These are phyloP conservation scores for Thymelicus lineola DNA, from an alignment of 2,888 invertebrate genomes.

Conservation along the genomic window DNA sequence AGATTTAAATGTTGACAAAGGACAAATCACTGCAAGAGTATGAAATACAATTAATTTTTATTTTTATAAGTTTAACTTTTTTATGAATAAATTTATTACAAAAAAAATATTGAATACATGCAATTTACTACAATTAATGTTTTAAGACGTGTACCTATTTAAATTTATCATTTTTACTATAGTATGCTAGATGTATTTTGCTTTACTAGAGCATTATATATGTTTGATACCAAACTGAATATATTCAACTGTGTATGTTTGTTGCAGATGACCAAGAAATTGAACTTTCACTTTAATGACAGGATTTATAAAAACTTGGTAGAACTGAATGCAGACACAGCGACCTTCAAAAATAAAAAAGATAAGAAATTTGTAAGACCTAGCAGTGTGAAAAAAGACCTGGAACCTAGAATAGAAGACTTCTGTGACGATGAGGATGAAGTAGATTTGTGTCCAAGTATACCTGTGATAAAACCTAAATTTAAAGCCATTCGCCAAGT, in stretches of 20 bases:
- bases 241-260: background rate
- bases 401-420: conserved; percentile 79
- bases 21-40: conserved; percentile 61
- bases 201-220: no score
- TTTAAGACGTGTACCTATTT: no score
- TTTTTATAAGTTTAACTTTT: background rate
- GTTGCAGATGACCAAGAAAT: conserved; percentile 71
- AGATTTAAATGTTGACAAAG: conserved; percentile 58
- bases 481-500: conserved; percentile 63
- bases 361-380: conserved; percentile 53
- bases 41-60: background rate
- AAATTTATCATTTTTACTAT: no score
- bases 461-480: conserved; percentile 65
- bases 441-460: conserved; percentile 61
- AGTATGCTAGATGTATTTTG: no score
- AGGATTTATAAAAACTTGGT: conserved; percentile 76
- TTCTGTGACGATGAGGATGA: conserved; percentile 70
- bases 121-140: no score
- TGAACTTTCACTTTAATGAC: conserved; percentile 79
- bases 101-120: no score
- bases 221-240: no score
- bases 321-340: conserved; percentile 70
- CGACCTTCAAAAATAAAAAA: conserved; percentile 55
- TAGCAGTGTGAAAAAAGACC: conserved; percentile 61
- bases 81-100: no score